Conservation (phyloP, 2,113 vertebrate genomes). For the Laterallus jamaicensis region DNA sequence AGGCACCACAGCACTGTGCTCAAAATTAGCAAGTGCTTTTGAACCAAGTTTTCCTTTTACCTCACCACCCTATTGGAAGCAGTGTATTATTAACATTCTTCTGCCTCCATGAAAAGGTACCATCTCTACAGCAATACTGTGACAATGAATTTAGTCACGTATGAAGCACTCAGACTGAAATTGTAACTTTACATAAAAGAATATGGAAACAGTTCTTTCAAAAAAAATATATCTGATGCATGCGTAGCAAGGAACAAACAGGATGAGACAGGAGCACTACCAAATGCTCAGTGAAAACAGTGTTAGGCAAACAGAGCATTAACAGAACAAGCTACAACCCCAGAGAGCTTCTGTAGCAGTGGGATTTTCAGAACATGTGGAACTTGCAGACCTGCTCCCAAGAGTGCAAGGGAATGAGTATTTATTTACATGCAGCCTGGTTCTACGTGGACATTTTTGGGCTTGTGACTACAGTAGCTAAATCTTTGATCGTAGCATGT, state of each 20-base stretch:
- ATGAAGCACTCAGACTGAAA: neutral
- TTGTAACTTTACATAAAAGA: neutral
- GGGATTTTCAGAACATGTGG: neutral
- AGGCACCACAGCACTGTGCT: neutral
- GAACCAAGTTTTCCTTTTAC: neutral
- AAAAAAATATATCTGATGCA: neutral
- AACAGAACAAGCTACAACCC: neutral
- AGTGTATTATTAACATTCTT: neutral
- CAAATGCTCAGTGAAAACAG: neutral
- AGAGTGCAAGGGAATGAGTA: neutral
- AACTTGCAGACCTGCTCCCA: neutral
- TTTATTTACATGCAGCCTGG: neutral
- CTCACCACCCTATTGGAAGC: neutral
- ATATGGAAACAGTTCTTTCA: neutral
- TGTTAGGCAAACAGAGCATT: neutral
- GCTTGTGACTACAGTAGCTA: neutral
- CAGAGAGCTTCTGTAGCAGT: neutral
- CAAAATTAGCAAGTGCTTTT: neutral
- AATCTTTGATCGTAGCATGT: neutral
- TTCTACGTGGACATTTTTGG: neutral
- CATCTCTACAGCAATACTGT: neutral
- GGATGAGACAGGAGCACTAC: neutral
- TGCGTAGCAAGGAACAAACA: neutral
- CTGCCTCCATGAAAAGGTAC: neutral
- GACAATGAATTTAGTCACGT: neutral